These are phyloP conservation scores for Pterocles gutturalis DNA, from an alignment of 2,113 vertebrate species.

Conservation along the genomic window DNA sequence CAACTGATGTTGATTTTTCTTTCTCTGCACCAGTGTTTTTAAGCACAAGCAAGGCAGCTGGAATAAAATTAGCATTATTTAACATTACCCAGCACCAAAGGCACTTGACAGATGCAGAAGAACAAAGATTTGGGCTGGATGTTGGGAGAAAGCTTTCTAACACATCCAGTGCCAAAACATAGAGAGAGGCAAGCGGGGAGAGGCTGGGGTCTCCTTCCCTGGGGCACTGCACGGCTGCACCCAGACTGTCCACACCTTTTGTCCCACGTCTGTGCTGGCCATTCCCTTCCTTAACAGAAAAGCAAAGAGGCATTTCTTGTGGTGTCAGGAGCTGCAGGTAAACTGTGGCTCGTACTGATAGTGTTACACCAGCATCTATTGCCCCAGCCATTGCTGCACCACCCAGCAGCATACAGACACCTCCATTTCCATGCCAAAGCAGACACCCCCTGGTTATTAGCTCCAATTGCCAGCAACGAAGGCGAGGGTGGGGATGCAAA, in stretches of 20 bases:
- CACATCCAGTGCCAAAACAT: accelerated
- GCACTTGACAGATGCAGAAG: constrained; percentile 42
- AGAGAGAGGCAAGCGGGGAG: accelerated
- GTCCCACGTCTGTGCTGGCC: accelerated
- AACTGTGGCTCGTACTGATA: not conserved
- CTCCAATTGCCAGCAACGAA: not conserved
- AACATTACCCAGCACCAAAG: constrained; percentile 40
- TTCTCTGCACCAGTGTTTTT: not conserved
- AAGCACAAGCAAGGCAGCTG: constrained; percentile 25
- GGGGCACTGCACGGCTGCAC: accelerated
- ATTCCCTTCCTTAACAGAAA: not conserved
- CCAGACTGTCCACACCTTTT: not conserved
- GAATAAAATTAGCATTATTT: constrained; percentile 64
- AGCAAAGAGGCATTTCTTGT: not conserved
- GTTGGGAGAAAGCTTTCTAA: not conserved
- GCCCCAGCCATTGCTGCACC: not conserved
- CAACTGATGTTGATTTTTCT: constrained; percentile 40
- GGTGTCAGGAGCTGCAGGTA: not conserved
- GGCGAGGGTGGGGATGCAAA: not conserved
- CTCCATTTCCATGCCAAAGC: not conserved
- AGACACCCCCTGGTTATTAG: accelerated
- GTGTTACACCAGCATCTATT: accelerated
- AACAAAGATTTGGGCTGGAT: not conserved
- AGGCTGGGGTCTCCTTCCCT: not conserved
- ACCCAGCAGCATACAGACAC: not conserved